A percentile compares a stretch with the other conserved stretches of the same genome.
These are phyloP conservation scores for Epiblema foenella DNA, from an alignment of 2,888 invertebrate genomes.

Conservation along the genomic window DNA sequence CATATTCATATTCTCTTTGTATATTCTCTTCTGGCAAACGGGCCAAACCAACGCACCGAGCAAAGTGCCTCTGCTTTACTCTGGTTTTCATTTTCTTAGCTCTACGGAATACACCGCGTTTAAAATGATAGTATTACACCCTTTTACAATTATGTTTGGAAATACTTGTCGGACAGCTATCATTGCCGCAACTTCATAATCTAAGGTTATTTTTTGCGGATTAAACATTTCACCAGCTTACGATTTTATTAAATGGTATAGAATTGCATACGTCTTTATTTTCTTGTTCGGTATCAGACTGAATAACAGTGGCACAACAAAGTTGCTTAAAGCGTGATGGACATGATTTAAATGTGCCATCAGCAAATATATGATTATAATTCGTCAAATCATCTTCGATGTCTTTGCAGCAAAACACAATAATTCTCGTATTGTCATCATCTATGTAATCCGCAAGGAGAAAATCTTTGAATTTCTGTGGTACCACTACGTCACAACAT, in stretches of 20 bases:
- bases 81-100: conserved; percentile 14
- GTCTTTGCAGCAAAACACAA: not conserved
- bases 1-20: conserved; percentile 18
- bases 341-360: conserved; percentile 8
- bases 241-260: conserved; percentile 14
- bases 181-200: conserved; percentile 4
- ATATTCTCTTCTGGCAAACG: conserved; percentile 20
- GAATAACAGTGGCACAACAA: conserved; percentile 4
- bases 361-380: conserved; percentile 5
- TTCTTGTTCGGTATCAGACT: conserved; percentile 6
- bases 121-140: conserved; percentile 17
- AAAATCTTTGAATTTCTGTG: conserved; percentile 6
- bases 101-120: conserved; percentile 13
- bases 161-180: conserved; percentile 15
- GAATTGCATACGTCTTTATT: conserved; percentile 3
- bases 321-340: conserved; percentile 6
- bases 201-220: not conserved
- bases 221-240: not conserved
- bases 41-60: conserved; percentile 19
- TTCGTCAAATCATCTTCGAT: not conserved
- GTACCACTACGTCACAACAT: conserved; percentile 9
- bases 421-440: conserved; percentile 7
- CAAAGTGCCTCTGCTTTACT: conserved; percentile 17
- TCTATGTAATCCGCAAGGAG: conserved; percentile 7
- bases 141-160: conserved; percentile 7